Conservation (phyloP, 23 tunicate genomes). For the Trididemnum nubilum region DNA sequence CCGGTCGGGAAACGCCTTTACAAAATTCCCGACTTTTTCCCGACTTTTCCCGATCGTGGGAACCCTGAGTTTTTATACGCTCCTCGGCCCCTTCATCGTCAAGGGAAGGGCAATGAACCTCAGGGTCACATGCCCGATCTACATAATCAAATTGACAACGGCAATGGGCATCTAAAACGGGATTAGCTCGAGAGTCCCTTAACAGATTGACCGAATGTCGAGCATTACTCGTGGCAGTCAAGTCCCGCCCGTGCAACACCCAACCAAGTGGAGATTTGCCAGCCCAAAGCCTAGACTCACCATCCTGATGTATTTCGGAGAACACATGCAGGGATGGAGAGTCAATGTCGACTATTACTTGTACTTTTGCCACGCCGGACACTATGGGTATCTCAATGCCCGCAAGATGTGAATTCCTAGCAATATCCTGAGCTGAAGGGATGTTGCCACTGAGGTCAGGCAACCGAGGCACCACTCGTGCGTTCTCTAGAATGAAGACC, state of each 20-base stretch:
- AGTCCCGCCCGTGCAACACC: constrained; percentile 20
- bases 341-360: constrained; percentile 1
- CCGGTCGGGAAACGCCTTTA: no score
- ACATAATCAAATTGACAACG: constrained; percentile 26
- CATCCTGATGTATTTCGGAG: constrained; percentile 26
- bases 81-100: neutral
- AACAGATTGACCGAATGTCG: neutral
- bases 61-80: no score
- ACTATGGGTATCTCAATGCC: no score
- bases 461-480: neutral
- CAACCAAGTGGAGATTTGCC: constrained; percentile 12
- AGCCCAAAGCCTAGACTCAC: constrained; percentile 11
- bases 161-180: neutral
- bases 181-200: neutral
- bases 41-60: no score
- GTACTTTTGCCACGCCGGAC: neutral
- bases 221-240: neutral
- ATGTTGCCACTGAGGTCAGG: constrained; percentile 14
- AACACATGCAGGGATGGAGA: constrained; percentile 3
- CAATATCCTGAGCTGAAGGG: neutral
- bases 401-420: constrained; percentile 2
- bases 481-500: constrained; percentile 8
- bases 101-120: neutral
- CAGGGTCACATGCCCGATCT: constrained; percentile 19
- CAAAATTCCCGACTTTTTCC: no score